Evolutionary conservation across 1,140 invertebrate genomes (phyloP).

Genomic region (Centruroides sculpturatus): DNA sequence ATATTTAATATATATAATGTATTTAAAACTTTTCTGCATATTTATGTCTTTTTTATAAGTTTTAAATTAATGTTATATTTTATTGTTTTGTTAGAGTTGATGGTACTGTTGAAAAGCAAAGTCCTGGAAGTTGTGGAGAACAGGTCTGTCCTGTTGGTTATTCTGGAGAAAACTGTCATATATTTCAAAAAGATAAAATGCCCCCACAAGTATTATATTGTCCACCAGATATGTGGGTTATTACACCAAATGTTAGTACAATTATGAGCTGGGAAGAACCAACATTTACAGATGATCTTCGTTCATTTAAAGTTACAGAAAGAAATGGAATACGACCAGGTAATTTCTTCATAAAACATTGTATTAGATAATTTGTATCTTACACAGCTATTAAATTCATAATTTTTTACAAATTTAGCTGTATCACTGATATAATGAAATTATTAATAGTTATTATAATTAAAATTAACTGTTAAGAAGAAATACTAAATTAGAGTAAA

Average conservation of each 20-base stretch:
- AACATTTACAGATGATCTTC: conserved; percentile 74
- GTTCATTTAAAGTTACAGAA: conserved; percentile 53
- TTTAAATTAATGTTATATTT: not conserved
- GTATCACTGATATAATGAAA: too few species aligned
- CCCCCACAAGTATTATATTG: conserved; percentile 76
- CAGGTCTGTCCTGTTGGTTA: conserved; percentile 71
- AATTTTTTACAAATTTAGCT: too few species aligned
- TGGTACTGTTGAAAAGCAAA: conserved; percentile 75
- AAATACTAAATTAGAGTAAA: too few species aligned
- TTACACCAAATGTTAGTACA: conserved; percentile 77
- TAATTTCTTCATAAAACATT: not conserved
- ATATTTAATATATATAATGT: too few species aligned
- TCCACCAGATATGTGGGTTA: conserved; percentile 85
- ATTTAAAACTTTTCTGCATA: too few species aligned
- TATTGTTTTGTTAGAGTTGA: conserved; percentile 37
- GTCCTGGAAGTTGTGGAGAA: conserved; percentile 77
- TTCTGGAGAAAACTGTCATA: conserved; percentile 63
- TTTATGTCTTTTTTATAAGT: too few species aligned
- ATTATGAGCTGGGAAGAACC: conserved; percentile 90
- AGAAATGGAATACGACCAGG: conserved; percentile 76
- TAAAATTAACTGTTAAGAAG: too few species aligned
- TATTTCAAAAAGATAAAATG: conserved; percentile 66
- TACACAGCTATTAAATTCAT: too few species aligned
- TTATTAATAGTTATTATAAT: too few species aligned
- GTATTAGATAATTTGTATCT: too few species aligned